Conservation (phyloP, 2,888 invertebrate species). For the Calameuta filiformis region DNA sequence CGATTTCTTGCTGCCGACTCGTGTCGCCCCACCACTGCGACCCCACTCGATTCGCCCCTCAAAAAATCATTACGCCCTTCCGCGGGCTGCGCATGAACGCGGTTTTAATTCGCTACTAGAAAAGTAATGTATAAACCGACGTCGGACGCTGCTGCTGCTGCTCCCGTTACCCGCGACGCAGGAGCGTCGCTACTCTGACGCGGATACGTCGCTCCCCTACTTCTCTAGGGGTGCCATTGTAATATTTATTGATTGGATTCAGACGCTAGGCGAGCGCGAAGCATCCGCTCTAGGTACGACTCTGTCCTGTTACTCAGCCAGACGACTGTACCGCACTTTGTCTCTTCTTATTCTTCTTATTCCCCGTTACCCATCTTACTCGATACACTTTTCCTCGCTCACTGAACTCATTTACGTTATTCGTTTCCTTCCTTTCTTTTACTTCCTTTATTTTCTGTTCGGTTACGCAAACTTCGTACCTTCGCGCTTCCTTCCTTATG, state of each 20-base stretch:
- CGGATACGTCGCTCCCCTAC: constrained; percentile 48
- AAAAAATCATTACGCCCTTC: constrained; percentile 87
- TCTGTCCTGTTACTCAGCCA: neutral
- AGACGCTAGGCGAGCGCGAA: constrained; percentile 53
- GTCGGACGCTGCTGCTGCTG: constrained; percentile 56
- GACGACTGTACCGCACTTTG: neutral
- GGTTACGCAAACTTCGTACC: too few relatives aligned
- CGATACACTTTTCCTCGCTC: neutral
- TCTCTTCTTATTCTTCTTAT: neutral
- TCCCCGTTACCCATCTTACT: neutral
- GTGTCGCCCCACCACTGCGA: constrained; percentile 70
- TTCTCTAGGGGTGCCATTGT: constrained; percentile 63
- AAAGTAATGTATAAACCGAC: constrained; percentile 61
- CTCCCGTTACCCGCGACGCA: constrained; percentile 64
- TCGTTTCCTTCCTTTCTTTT: neutral
- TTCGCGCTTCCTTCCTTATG: neutral
- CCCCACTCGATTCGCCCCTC: constrained; percentile 83
- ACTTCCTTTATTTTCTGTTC: neutral
- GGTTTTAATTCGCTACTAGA: constrained; percentile 69
- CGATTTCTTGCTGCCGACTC: constrained; percentile 25
- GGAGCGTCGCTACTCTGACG: constrained; percentile 50
- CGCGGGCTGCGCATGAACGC: constrained; percentile 76
- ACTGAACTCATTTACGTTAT: neutral
- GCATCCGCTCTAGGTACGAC: constrained; percentile 22
- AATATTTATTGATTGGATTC: constrained; percentile 67